A percentile compares a stretch with the other conserved stretches of the same genome.
phyloP scores from a whole-genome alignment of 2,113 vertebrate genomes.

The Epinephelus moara region DNA sequence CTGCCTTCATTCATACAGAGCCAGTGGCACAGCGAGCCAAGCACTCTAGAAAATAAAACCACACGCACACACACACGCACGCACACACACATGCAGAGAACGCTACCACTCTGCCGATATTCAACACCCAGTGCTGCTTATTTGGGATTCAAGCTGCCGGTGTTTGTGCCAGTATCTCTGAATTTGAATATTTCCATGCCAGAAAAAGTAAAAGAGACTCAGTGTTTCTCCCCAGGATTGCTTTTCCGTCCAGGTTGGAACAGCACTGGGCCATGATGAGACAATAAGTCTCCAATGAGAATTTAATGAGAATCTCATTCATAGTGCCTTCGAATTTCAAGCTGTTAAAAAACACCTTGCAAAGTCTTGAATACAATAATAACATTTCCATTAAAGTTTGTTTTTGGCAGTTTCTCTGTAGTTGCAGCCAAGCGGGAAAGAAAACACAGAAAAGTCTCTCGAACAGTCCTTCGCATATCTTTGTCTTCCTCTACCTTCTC shows the following conservation, averaged over 20 bases:
- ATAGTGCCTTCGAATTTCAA: background rate
- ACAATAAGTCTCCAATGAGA: background rate
- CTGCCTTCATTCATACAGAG: conserved; percentile 69
- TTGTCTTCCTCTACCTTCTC: background rate
- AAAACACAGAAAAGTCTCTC: background rate
- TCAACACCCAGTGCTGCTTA: conserved; percentile 39
- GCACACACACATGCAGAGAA: background rate
- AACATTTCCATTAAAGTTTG: background rate
- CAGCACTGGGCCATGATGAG: background rate
- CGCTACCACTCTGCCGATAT: conserved; percentile 2
- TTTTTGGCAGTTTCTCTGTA: background rate
- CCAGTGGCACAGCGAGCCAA: conserved; percentile 57
- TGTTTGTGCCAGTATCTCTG: conserved; percentile 44
- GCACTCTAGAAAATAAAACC: conserved; percentile 63
- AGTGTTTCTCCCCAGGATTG: background rate
- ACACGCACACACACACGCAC: conserved; percentile 6
- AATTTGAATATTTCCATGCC: conserved; percentile 49
- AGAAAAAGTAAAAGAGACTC: conserved; percentile 25
- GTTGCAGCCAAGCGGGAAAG: conserved; percentile 12
- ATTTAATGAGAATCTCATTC: background rate
- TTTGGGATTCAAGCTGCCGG: conserved; percentile 48
- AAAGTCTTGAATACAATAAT: background rate
- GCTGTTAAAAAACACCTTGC: background rate
- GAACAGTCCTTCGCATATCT: background rate
- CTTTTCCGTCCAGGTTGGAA: background rate